phyloP scores from a whole-genome alignment of 2,888 invertebrate species.

The Cistogaster globosa region DNA sequence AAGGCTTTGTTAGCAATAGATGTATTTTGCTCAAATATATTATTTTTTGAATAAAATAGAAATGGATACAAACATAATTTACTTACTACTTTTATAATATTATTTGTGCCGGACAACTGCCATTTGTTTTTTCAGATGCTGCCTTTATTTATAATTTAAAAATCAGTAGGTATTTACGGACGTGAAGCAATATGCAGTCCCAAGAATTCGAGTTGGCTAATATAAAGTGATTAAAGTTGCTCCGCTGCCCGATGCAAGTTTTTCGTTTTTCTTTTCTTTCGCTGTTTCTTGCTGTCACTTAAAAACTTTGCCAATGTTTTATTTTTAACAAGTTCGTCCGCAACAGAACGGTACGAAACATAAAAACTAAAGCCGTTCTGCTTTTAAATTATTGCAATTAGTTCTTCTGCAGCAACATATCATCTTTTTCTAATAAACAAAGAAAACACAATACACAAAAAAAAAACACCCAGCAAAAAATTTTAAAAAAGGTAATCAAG shows the following conservation, averaged over 20 bases:
- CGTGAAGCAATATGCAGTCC: constrained; percentile 19
- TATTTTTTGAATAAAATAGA: too few relatives aligned
- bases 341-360: too few relatives aligned
- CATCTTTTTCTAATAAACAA: too few relatives aligned
- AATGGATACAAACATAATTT: not conserved
- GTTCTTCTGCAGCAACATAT: not conserved
- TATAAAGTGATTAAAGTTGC: constrained; percentile 5
- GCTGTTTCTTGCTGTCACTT: constrained; percentile 7
- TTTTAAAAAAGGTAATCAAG: too few relatives aligned
- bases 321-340: constrained; percentile 3
- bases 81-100: not conserved
- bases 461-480: too few relatives aligned
- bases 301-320: not conserved
- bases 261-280: not conserved
- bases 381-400: not conserved
- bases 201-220: constrained; percentile 13
- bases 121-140: not conserved
- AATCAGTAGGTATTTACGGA: not conserved
- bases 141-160: too few relatives aligned
- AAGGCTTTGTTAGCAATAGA: too few relatives aligned
- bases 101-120: not conserved
- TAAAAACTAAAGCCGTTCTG: not conserved
- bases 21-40: too few relatives aligned
- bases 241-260: not conserved
- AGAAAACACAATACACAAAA: too few relatives aligned